A percentile compares a stretch with the other conserved stretches of the same genome.
Conservation (phyloP, 2,888 invertebrate genomes). For the Drosophila stalkeri region DNA sequence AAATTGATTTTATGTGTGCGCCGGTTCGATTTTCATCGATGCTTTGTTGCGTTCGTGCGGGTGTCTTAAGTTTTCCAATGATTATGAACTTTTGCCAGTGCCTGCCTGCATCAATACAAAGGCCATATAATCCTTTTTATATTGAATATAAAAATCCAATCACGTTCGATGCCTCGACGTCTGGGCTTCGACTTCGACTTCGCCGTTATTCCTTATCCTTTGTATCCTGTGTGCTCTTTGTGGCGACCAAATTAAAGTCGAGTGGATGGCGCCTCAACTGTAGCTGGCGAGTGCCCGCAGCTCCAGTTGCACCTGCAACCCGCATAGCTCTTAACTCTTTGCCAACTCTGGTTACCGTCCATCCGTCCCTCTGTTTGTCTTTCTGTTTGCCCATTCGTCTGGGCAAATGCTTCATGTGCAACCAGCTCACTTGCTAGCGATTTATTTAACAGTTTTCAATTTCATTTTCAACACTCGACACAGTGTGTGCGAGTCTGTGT, state of each 20-base stretch:
- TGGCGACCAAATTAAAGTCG: slow-evolving; percentile 64
- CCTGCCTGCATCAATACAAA: slow-evolving; percentile 49
- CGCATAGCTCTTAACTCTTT: slow-evolving; percentile 3
- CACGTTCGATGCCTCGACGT: slow-evolving; percentile 60
- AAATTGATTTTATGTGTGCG: slow-evolving; percentile 67
- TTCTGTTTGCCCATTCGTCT: slow-evolving; percentile 45
- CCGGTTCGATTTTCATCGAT: slow-evolving; percentile 6
- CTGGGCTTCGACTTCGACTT: slow-evolving; percentile 5
- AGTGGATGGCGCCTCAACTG: slow-evolving; percentile 62
- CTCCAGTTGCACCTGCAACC: slow-evolving; percentile 9
- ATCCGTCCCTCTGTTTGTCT: slow-evolving; percentile 32
- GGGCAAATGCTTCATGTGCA: slow-evolving; percentile 31
- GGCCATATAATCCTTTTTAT: slow-evolving; percentile 75
- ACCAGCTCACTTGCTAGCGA: slow-evolving; percentile 64
- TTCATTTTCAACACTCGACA: slow-evolving; percentile 71
- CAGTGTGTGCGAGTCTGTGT: slow-evolving; percentile 10
- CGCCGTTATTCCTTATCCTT: slow-evolving; percentile 7
- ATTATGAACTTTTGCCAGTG: slow-evolving; percentile 67
- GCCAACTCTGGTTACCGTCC: slow-evolving; percentile 1
- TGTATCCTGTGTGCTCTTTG: slow-evolving; percentile 37
- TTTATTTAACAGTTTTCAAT: slow-evolving; percentile 80
- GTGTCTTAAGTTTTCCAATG: slow-evolving; percentile 75
- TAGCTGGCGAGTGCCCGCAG: slow-evolving; percentile 17
- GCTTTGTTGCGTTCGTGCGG: slow-evolving; percentile 37
- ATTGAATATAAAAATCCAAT: slow-evolving; percentile 80